Evolutionary conservation across 2,113 vertebrate genomes (phyloP), one percentile per base, ranked within the genome.

Genomic region (Ginglymostoma cirratum): DNA sequence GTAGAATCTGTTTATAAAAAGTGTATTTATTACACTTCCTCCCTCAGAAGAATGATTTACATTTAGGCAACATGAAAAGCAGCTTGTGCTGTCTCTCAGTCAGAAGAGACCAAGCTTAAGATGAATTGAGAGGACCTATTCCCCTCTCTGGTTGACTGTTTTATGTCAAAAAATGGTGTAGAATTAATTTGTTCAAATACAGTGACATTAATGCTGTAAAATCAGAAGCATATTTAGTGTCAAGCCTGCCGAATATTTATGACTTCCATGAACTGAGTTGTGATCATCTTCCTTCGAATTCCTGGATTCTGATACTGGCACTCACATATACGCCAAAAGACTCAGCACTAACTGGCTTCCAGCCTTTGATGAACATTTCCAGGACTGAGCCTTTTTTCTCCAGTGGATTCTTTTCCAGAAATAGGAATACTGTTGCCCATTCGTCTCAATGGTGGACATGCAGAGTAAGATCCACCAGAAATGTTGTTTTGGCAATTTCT

Each of bases 121-220:
- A 65, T 67, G 61, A 93, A 93, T 93, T 5, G 7, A 12, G 61
- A 38, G 55, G 34, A 65, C n/a, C 15, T 93, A 76, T 6, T 93
- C 61, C 34, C 19, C n/a, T 65, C 3, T 38, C 61, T 2, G 42
- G 61, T 34, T 23, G 30, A 93, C 61, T 66, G 89, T 93, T 67
- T 93, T 93, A n/a, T 93, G 89, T 93, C 66, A 67, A 92, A 34
- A 92, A 67, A 66, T 66, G 66, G 65, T 38, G 61, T 66, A 21
- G 34, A 93, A 93, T 93, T 93, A 93, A 93, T 93, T 93, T 67
- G 89, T 93, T 67, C 55, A 67, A 65, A 93, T 93, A 38, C 15
- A 93, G n/a, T 67, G 34, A 66, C 61, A 66, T 65, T 23, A 93
- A 66, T 93, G 61, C 55, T 19, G 65, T 93, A 66, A n/a, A 93